Conservation (phyloP, 2,113 vertebrate species). For the Ardeotis arabs region DNA sequence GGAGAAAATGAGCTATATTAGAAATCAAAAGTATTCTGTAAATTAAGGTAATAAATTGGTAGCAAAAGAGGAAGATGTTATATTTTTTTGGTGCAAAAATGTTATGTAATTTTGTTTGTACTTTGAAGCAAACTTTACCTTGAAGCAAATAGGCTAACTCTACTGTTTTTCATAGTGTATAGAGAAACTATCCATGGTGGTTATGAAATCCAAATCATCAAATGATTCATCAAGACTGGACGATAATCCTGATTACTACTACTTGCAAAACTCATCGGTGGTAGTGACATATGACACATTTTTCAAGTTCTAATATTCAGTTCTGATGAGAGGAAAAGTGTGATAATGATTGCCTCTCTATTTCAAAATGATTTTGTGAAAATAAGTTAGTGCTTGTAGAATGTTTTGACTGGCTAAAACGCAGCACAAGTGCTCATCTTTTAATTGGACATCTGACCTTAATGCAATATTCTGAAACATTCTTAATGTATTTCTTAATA, state of each 20-base stretch:
- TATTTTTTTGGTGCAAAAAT: not conserved
- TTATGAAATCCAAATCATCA: not conserved
- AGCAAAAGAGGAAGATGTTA: not conserved
- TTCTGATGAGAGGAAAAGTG: not conserved
- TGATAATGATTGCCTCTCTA: not conserved
- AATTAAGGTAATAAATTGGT: not conserved
- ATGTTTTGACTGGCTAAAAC: not conserved
- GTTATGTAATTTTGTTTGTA: not conserved
- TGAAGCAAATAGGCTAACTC: not conserved
- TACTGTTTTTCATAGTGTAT: not conserved
- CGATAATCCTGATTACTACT: not conserved
- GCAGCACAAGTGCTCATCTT: not conserved
- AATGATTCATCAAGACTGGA: not conserved
- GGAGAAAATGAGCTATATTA: not conserved
- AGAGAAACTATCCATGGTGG: not conserved
- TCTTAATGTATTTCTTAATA: not conserved
- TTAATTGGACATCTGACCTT: not conserved
- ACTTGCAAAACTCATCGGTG: not conserved
- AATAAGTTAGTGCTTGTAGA: not conserved
- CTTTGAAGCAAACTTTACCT: not conserved
- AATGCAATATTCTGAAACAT: not conserved
- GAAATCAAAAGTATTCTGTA: not conserved
- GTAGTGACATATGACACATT: rapidly evolving
- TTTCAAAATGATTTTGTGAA: not conserved
- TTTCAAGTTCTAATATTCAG: not conserved